These are phyloP conservation scores for Panurus biarmicus DNA, from an alignment of 2,113 vertebrate genomes.

Conservation along the genomic window DNA sequence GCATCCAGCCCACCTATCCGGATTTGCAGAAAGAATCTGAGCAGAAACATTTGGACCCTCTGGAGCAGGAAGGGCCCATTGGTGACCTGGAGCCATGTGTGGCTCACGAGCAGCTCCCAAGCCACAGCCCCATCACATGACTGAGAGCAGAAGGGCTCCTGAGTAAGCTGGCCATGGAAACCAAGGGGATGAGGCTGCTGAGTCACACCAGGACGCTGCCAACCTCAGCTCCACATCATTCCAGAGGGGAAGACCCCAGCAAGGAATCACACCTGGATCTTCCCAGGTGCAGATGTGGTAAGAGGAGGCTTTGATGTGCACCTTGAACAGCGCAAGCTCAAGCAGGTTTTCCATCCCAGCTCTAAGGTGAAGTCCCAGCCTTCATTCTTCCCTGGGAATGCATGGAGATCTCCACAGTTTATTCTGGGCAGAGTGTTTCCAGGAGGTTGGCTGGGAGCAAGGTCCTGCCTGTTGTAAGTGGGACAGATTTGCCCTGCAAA, in stretches of 20 bases:
- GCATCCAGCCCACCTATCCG: neutral
- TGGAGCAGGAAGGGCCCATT: neutral
- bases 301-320: neutral
- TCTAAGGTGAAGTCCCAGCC: neutral
- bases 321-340: neutral
- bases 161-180: neutral
- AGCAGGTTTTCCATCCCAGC: neutral
- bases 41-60: constrained; percentile 33
- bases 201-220: neutral
- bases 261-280: neutral
- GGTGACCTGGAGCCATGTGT: neutral
- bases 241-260: neutral
- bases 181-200: neutral
- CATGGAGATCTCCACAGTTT: neutral
- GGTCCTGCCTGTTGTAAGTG: neutral
- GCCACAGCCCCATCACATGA: neutral
- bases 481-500: neutral
- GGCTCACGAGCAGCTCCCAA: neutral
- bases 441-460: neutral
- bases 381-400: neutral
- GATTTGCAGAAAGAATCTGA: constrained; percentile 10
- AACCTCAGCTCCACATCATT: neutral
- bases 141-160: neutral
- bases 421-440: neutral
- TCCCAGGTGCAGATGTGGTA: neutral